Evolutionary conservation across 1,140 invertebrate genomes (phyloP).

Genomic region (Bactericera cockerelli): DNA sequence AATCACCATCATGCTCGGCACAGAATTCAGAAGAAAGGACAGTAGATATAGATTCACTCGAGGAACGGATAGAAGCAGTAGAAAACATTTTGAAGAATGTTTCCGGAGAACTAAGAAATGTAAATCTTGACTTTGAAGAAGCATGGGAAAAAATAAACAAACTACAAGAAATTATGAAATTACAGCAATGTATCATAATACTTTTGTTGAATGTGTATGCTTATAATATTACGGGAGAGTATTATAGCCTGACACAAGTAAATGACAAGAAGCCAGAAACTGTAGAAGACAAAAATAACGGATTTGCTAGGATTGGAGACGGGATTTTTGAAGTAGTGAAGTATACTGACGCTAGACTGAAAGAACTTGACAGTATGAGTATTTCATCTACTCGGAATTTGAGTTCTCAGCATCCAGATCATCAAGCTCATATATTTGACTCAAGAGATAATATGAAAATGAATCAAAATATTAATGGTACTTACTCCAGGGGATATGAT

Average conservation of each 20-base stretch:
- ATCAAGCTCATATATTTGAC: too few species aligned
- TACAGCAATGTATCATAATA: not conserved
- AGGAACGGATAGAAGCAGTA: not conserved
- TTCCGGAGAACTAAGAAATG: not conserved
- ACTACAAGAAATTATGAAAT: conserved; percentile 3
- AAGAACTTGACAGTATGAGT: not conserved
- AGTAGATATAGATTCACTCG: not conserved
- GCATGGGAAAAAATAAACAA: not conserved
- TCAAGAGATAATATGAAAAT: not conserved
- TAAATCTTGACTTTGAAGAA: not conserved
- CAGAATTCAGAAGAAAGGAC: not conserved
- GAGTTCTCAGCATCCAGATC: too few species aligned
- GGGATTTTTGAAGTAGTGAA: not conserved
- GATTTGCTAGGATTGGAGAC: not conserved
- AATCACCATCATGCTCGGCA: not conserved
- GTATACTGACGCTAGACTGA: not conserved
- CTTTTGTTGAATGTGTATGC: too few species aligned
- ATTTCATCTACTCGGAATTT: not conserved
- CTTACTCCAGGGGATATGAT: not conserved
- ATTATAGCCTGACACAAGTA: not conserved
- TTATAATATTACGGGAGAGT: too few species aligned
- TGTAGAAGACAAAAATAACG: not conserved
- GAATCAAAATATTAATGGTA: not conserved
- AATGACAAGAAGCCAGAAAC: not conserved
- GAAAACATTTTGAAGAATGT: not conserved